A percentile compares a stretch with the other conserved stretches of the same genome.
Evolutionary conservation across 2,113 vertebrate genomes (phyloP).

Genomic region (Clinocottus analis): DNA sequence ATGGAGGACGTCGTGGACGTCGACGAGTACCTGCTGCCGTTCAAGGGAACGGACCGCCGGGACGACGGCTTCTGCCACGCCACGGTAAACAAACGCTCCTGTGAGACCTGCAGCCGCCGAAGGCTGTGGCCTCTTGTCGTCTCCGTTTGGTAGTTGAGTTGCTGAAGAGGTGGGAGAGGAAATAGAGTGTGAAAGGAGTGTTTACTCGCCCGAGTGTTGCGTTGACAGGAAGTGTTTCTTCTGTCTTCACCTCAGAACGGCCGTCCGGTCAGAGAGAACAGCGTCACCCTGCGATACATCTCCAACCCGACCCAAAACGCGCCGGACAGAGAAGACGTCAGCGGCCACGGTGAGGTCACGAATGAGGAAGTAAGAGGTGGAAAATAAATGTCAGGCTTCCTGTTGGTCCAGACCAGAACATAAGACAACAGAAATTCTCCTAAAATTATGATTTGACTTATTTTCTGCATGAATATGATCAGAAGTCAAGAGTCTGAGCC

Average conservation of each 20-base stretch:
- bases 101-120: neutral
- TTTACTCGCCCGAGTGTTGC: neutral
- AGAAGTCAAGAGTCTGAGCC: too few relatives aligned
- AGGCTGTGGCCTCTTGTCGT: neutral
- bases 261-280: neutral
- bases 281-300: conserved; percentile 2
- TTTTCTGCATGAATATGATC: too few relatives aligned
- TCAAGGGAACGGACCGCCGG: conserved; percentile 65
- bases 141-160: too few relatives aligned
- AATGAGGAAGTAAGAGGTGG: too few relatives aligned
- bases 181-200: neutral
- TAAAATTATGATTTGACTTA: too few relatives aligned
- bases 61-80: conserved; percentile 67
- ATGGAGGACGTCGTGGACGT: conserved; percentile 89
- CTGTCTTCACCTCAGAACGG: neutral
- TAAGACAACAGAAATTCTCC: too few relatives aligned
- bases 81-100: conserved; percentile 72
- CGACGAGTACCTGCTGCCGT: conserved; percentile 91
- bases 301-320: neutral
- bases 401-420: neutral
- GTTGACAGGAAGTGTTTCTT: neutral
- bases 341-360: neutral
- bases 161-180: too few relatives aligned
- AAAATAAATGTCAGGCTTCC: too few relatives aligned
- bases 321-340: neutral